Base-by-base conservation (phyloP, 1,140 invertebrate genomes). In the Scaptomyza graminum region DNA sequence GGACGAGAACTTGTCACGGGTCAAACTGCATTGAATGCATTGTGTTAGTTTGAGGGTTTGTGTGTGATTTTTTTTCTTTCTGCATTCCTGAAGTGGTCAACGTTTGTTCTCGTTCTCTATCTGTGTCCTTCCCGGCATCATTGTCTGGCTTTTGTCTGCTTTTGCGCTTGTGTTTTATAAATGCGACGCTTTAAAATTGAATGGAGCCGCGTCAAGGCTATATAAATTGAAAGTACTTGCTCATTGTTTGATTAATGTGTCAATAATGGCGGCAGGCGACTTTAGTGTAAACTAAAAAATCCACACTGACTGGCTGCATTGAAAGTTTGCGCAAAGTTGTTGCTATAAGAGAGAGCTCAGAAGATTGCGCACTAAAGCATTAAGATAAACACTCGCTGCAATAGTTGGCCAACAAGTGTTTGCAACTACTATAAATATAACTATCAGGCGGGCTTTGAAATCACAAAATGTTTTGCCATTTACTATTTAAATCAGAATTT, bases 221-320 rank as follows among this genome's bases (percentile, higher is more conserved):
- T 69, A 87, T 85, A 87, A 85, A 85, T 85, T 85, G 82, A 88
- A 85, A 85, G 82, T 79, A 87, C 82, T 85, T 82, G 74, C 78
- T 82, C 79, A 85, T 85, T 85, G 78, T 87, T 85, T 85, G 82
- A 85, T 85, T 82, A 85, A 85, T 85, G 82, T 88, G 82, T 85
- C 82, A 87, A 87, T 85, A 87, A 85, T 85, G 82, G 77, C 74
- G 54, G 74, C 62, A 44, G 56, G 64, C 56, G 39, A 47, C 55
- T 60, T 47, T 54, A 50, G 72, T 59, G 51, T 49, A 49, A 59
- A 46, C 62, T n/a, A 59, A 43, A 72, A 61, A 54, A 28, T 28
- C 28, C 28, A 31, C 28, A 44, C 39, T 5, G n/a, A 13, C 5
- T 18, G n/a, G 49, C 18, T 31, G 28, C 18, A 65, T 49, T 65